Base-by-base conservation (phyloP, 2,888 invertebrate genomes). In the Tetranychus piercei region DNA sequence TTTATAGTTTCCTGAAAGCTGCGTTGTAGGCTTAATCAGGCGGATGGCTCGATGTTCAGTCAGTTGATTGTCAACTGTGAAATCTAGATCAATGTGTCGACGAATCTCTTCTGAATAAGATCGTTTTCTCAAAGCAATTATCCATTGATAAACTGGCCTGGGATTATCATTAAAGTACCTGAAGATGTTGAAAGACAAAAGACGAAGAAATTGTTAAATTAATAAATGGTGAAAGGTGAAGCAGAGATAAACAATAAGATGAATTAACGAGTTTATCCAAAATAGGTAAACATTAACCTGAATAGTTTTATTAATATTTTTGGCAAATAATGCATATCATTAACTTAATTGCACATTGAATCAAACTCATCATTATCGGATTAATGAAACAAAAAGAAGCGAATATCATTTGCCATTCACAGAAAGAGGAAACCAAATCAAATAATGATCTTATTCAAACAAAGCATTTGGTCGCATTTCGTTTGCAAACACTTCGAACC, bases 91-190 rank as follows among this genome's bases (percentile, higher is more conserved):
- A 44, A 76, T 74, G n/a, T 69, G 74, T n/a, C 65, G 69, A 43
- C 73, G 45, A 20, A 76, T 43, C 34, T 72, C 66, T 20, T 72
- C 69, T 9, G 74, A 73, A 70, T 73, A 74, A 69, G 45, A 74
- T 34, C 72, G 44, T 15, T 8, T 55, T 23, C 70, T 71, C 43
- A 77, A 74, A 1, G 77, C 76, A 18, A 77, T 76, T 22, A 79
- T 78, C 78, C 78, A 79, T 71, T 78, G 78, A 75, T 78, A 79
- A 23, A 79, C 77, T 8, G 77, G 76, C 43, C 76, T 75, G 1
- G 75, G 77, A 22, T 79, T 77, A 8, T 75, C 72, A 70, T 78
- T 77, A 73, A 75, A 78, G 75, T 78, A 79, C 76, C 76, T 74
- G 34, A n/a, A n/a, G n/a, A n/a, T n/a, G n/a, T n/a, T n/a, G n/a